phyloP scores from a whole-genome alignment of 2,113 vertebrate genomes.

The Alethe castanea region DNA sequence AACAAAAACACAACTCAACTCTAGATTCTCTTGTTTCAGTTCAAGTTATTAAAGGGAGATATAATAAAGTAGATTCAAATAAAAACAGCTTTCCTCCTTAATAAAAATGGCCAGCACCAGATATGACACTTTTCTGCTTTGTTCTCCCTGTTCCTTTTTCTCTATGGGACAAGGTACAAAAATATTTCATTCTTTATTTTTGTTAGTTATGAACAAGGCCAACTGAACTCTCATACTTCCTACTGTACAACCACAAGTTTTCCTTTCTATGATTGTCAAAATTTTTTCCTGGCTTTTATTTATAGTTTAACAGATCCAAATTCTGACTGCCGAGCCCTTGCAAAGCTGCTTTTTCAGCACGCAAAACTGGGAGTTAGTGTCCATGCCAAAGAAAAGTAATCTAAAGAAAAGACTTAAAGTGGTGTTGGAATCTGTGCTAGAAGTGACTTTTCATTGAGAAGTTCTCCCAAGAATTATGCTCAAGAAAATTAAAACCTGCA shows the following conservation, averaged over 20 bases:
- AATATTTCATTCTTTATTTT: background rate
- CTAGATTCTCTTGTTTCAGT: background rate
- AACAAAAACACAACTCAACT: background rate
- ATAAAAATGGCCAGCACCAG: background rate
- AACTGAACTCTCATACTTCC: background rate
- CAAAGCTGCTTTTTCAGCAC: background rate
- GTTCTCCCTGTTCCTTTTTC: background rate
- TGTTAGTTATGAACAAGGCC: background rate
- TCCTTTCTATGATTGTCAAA: background rate
- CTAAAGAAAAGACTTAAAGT: background rate
- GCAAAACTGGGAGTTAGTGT: background rate
- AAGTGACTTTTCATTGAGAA: background rate
- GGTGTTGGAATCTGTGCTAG: background rate
- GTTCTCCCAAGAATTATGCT: background rate
- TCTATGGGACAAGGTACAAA: background rate
- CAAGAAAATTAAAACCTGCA: background rate
- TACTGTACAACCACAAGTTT: background rate
- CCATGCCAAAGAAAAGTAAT: background rate
- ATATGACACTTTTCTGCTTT: accelerated
- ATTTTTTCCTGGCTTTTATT: background rate
- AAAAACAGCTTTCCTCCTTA: background rate
- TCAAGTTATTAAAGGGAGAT: background rate
- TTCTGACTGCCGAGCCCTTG: background rate
- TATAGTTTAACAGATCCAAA: background rate
- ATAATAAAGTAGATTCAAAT: background rate